phyloP scores from a whole-genome alignment of 2,797 vertebrate species.

The Pangasius krempfi region DNA sequence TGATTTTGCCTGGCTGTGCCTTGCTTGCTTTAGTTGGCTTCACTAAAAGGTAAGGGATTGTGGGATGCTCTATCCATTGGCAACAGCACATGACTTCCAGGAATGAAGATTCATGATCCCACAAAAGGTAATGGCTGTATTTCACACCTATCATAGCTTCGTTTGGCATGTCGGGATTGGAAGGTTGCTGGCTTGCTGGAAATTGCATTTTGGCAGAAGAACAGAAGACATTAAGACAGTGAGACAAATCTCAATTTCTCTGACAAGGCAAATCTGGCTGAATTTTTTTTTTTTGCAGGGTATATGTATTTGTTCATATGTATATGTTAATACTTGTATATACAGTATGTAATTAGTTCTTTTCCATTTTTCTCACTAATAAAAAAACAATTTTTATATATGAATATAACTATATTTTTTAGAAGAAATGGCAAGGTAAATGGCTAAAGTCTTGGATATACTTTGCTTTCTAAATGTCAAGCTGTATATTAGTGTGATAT shows the following conservation, averaged over 20 bases:
- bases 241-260: constrained; percentile 13
- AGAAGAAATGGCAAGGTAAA: neutral
- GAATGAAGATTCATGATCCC: constrained; percentile 40
- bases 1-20: constrained; percentile 45
- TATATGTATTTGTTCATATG: neutral
- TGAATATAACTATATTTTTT: neutral
- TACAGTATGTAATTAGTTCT: neutral
- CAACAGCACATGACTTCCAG: constrained; percentile 35
- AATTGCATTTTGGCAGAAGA: constrained; percentile 2
- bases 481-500: neutral
- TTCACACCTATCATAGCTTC: constrained; percentile 26
- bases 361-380: neutral
- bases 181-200: neutral
- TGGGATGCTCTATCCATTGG: constrained; percentile 47
- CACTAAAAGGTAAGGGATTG: constrained; percentile 26
- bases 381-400: neutral
- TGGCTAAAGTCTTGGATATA: neutral
- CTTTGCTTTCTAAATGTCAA: neutral
- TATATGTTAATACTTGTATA: neutral
- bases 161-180: constrained; percentile 19
- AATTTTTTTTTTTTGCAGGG: neutral
- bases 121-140: constrained; percentile 32
- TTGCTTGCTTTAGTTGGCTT: constrained; percentile 49
- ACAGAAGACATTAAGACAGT: constrained; percentile 7
- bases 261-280: constrained; percentile 12